Percentiles rank a stretch among this genome's conserved stretches.
These are phyloP conservation scores for Parus major DNA, from an alignment of 2,113 vertebrate species.

Conservation along the genomic window DNA sequence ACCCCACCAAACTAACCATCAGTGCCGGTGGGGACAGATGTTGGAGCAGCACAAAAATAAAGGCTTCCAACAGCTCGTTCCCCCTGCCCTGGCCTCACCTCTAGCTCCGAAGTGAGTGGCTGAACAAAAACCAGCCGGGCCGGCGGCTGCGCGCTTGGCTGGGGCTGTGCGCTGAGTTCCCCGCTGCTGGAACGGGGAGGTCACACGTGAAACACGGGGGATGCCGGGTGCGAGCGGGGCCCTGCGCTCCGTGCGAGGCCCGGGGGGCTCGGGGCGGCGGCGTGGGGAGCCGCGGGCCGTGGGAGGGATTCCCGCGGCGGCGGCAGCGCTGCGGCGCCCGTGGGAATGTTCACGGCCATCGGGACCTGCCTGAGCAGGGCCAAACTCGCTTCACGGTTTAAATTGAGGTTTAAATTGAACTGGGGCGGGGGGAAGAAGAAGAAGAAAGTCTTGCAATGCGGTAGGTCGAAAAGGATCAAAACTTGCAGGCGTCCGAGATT, in stretches of 20 bases:
- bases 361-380: conserved; percentile 38
- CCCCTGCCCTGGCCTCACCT: not conserved
- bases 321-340: not conserved
- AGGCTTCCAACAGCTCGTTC: not conserved
- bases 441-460: not conserved
- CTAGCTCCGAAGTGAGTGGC: not conserved
- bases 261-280: not conserved
- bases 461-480: not conserved
- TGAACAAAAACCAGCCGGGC: not conserved
- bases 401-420: not conserved
- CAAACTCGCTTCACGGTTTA: not conserved
- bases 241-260: accelerated
- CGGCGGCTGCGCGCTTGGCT: accelerated
- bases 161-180: accelerated
- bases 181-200: accelerated
- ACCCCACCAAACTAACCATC: not conserved
- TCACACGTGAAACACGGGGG: accelerated
- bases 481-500: not conserved
- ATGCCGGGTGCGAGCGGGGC: accelerated
- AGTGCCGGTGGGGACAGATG: not conserved
- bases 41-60: not conserved
- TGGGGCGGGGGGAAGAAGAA: accelerated
- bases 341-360: conserved; percentile 6
- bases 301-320: not conserved
- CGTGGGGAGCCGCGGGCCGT: not conserved